These are phyloP conservation scores for Brienomyrus longianalis DNA, from an alignment of 2,113 vertebrate species.

Conservation along the genomic window DNA sequence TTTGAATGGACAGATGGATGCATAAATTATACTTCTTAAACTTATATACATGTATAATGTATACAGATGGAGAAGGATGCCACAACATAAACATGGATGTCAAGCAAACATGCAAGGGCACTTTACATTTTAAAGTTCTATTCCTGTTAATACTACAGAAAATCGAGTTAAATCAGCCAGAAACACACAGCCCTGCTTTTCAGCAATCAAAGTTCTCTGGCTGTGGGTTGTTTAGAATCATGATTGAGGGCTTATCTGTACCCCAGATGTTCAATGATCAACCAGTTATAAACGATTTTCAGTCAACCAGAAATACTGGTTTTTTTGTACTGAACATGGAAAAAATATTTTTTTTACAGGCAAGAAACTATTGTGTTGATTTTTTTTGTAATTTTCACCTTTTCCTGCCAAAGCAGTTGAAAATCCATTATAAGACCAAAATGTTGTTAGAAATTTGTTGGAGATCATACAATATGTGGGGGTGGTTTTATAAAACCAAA, in stretches of 20 bases:
- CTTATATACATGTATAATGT: neutral
- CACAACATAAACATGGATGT: neutral
- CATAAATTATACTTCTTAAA: neutral
- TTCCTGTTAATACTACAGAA: neutral
- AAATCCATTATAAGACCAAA: neutral
- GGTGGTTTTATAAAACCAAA: neutral
- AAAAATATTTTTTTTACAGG: neutral
- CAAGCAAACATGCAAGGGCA: neutral
- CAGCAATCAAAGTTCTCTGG: neutral
- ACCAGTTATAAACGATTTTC: neutral
- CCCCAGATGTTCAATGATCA: neutral
- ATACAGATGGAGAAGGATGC: neutral
- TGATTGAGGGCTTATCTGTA: neutral
- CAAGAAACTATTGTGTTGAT: neutral
- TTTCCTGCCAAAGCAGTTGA: neutral
- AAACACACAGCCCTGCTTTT: neutral
- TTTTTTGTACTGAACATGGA: neutral
- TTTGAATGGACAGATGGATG: too few relatives aligned
- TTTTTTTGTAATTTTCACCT: neutral
- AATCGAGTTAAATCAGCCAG: neutral
- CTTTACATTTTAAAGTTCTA: neutral
- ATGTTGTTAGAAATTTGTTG: neutral
- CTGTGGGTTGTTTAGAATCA: neutral
- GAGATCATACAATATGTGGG: neutral
- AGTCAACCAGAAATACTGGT: neutral